Percentiles rank a stretch among this genome's conserved stretches.
Conservation (phyloP, 2,888 invertebrate genomes). For the Bursaphelenchus okinawaensis region DNA sequence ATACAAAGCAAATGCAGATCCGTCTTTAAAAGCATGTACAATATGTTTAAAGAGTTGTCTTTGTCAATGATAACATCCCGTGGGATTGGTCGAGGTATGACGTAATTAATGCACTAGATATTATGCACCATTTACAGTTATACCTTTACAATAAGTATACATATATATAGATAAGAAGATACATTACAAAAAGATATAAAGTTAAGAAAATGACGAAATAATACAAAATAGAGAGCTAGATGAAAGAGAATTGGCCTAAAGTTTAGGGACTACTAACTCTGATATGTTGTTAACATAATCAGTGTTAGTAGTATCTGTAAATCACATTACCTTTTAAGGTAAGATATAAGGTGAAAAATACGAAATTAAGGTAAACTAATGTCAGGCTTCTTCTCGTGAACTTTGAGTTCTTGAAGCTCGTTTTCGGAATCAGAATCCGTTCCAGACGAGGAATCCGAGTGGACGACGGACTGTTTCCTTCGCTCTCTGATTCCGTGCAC, state of each 20-base stretch:
- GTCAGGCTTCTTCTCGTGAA: conserved; percentile 4
- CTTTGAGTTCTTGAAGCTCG: neutral
- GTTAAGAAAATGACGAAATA: neutral
- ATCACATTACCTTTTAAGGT: too few relatives aligned
- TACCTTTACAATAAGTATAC: too few relatives aligned
- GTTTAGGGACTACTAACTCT: too few relatives aligned
- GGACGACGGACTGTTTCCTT: neutral
- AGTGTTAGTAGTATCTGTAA: too few relatives aligned
- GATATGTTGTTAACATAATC: too few relatives aligned
- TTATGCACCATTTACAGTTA: too few relatives aligned
- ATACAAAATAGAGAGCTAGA: neutral
- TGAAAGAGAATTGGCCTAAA: too few relatives aligned
- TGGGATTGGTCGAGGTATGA: neutral
- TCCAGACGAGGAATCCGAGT: conserved; percentile 4
- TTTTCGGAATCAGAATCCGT: neutral
- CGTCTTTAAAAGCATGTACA: too few relatives aligned
- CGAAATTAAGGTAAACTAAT: neutral
- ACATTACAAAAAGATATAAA: neutral
- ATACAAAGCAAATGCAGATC: neutral
- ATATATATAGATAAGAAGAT: too few relatives aligned
- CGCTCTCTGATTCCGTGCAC: conserved; percentile 14
- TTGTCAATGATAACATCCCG: neutral
- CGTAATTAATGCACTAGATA: too few relatives aligned
- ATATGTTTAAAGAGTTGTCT: neutral
- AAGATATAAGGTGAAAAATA: neutral